phyloP scores from a whole-genome alignment of 2,888 invertebrate species.

The Drosophila conformis region DNA sequence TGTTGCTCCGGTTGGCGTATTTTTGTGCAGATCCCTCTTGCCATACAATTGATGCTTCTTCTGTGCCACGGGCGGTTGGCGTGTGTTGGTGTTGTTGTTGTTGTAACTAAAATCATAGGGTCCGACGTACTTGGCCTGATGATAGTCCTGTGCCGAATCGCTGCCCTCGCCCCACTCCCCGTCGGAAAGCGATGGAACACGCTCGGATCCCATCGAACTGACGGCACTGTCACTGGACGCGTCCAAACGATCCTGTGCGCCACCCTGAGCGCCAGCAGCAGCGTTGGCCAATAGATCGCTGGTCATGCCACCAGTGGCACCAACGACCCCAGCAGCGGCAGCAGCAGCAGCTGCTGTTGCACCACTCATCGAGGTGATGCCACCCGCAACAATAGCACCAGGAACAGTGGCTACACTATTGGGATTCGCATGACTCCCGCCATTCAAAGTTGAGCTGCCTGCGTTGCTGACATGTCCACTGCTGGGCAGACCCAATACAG shows the following conservation, averaged over 20 bases:
- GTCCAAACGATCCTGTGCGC: constrained; percentile 89
- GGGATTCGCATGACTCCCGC: constrained; percentile 60
- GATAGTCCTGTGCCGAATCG: constrained; percentile 93
- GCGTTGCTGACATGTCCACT: constrained; percentile 77
- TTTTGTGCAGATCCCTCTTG: constrained; percentile 92
- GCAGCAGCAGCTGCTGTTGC: constrained; percentile 8
- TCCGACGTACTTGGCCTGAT: constrained; percentile 85
- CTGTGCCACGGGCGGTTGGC: constrained; percentile 90
- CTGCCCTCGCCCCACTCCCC: constrained; percentile 97
- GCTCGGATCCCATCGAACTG: constrained; percentile 96
- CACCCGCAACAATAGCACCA: constrained; percentile 45
- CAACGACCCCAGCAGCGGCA: constrained; percentile 47
- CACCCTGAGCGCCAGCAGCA: constrained; percentile 84
- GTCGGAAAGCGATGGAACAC: constrained; percentile 94
- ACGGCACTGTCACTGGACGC: constrained; percentile 96
- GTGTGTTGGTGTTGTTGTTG: constrained; percentile 86
- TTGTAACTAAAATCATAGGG: constrained; percentile 91
- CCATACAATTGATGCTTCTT: constrained; percentile 98
- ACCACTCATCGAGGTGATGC: constrained; percentile 65
- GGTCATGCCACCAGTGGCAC: constrained; percentile 81
- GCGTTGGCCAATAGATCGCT: constrained; percentile 73
- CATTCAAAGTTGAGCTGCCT: constrained; percentile 58
- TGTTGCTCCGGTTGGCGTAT: constrained; percentile 62
- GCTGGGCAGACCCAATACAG: constrained; percentile 79
- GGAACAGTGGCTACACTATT: constrained; percentile 39